A percentile compares a stretch with the other conserved stretches of the same genome.
phyloP scores from a whole-genome alignment of 2,797 vertebrate genomes.

The Prunella strophiata region DNA sequence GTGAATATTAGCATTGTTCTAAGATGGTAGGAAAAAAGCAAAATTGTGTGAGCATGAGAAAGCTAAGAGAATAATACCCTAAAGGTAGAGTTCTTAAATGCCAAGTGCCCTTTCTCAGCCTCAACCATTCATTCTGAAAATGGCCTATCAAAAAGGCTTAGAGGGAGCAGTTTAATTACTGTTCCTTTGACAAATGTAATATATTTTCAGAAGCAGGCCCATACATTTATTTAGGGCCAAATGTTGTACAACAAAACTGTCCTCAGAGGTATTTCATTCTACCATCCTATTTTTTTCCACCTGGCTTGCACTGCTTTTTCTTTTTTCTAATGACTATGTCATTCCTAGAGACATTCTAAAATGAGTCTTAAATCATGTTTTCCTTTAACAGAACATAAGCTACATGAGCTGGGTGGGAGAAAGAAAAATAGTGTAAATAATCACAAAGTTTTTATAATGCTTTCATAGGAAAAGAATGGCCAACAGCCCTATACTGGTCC shows the following conservation, averaged over 20 bases:
- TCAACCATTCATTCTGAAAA: conserved; percentile 76
- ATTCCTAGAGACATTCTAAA: conserved; percentile 49
- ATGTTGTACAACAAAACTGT: conserved; percentile 68
- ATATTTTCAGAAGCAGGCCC: conserved; percentile 68
- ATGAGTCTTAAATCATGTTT: conserved; percentile 32
- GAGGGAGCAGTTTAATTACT: conserved; percentile 76
- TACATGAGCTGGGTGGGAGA: neutral
- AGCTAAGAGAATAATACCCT: conserved; percentile 67
- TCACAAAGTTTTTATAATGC: neutral
- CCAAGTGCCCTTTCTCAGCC: conserved; percentile 57
- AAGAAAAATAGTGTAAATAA: neutral
- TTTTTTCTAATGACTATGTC: conserved; percentile 43
- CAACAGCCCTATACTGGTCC: rapidly evolving
- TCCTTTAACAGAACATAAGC: neutral
- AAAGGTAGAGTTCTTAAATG: conserved; percentile 71
- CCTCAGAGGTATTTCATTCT: conserved; percentile 66
- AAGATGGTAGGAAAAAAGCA: neutral
- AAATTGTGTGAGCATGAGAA: conserved; percentile 47
- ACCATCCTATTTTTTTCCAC: conserved; percentile 44
- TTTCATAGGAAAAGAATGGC: neutral
- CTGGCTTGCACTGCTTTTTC: neutral
- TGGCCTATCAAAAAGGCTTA: conserved; percentile 68
- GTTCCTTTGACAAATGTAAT: conserved; percentile 71
- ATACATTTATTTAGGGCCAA: conserved; percentile 73
- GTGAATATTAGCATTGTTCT: neutral